Evolutionary conservation across 2,113 vertebrate species (phyloP), one percentile per base, ranked within the genome.

Genomic region (Pelmatolapia mariae): DNA sequence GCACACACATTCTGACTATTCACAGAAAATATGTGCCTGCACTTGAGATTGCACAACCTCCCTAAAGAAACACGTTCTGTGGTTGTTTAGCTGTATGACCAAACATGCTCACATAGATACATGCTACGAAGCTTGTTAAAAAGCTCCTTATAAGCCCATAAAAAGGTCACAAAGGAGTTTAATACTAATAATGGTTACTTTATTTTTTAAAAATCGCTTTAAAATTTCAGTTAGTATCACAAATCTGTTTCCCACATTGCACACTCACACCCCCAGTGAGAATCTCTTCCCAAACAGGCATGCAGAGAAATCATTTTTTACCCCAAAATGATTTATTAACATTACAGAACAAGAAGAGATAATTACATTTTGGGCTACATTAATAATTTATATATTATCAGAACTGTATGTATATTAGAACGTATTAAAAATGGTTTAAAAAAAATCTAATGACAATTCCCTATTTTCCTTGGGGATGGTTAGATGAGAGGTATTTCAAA

Each of bases 21-120:
- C 66, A 87, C 33, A 84, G 29, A 87, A 68, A 82, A 90, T 54
- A 83, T 38, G 36, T 22, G 54, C 22, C 82, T n/a, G 26, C 83
- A 86, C 80, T 87, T 26, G 83, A 84, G 83, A 90, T 80, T 66
- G 85, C 40, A 87, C 19, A 24, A 86, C 57, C 53, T 73, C 85
- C 26, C 89, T 84, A 80, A 63, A 90, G 63, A 78, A 87, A 86
- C 76, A 80, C 26, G 33, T 36, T 66, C 10, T 59, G 6, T 47
- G 56, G 33, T 3, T 15, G 36, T 45, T 89, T n/a, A 24, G 73
- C 38, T 12, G 61, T 4, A 84, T 59, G 82, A 66, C 63, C 84
- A 88, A 50, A 88, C 10, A 15, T 4, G 10, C 52, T 85, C 54
- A 57, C 57, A 31, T 24, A 57, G 22, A 22, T 52, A 82, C 59